Base-by-base conservation (phyloP, 1,140 invertebrate genomes). In the Calycopis cecrops region DNA sequence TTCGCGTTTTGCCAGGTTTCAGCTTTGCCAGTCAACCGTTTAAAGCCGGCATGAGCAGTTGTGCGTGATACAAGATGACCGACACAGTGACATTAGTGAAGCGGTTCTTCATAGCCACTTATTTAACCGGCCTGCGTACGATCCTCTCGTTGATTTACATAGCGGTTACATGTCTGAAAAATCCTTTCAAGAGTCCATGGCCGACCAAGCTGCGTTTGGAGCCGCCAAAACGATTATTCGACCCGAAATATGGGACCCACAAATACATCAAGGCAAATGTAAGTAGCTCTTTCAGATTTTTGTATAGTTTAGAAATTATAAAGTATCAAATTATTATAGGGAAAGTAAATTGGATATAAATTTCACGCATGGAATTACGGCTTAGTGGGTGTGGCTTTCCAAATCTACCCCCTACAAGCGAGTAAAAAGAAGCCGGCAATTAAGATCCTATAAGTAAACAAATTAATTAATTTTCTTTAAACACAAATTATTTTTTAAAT, bases 201-300 rank as follows among this genome's bases (percentile, higher is more conserved):
- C 12, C 48, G 2, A n/a, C 42, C 11, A 60, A 60, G 35, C 47
- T 51, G 10, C 14, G 35, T 35, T 52, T 60, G 49, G 33, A 48
- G 11, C 59, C 59, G 1, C 59, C 59, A 34, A 33, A 33, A n/a
- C 54, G 28, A 37, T 40, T 55, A 6, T 9, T 18, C 0, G 59
- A 60, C 17, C 48, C 53, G 8, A 55, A 55, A 51, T 52, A 55
- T 16, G 59, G 59, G 33, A 42, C 47, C 14, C 59, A 60, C 33
- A 60, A 60, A 52, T 60, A 60, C 38, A 35, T 60, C 28, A 60
- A 60, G 21, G 53, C 59, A 18, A 60, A 60, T 48, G 59, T 60
- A 48, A 60, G 59, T 60, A 52, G 21, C 6, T 28, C 21, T 28
- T 28, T 28, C 21, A 3, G 2, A 28, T 28, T 28, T 28, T 28